Conservation (phyloP, 2,888 invertebrate genomes). For the Neoscelio sp. region DNA sequence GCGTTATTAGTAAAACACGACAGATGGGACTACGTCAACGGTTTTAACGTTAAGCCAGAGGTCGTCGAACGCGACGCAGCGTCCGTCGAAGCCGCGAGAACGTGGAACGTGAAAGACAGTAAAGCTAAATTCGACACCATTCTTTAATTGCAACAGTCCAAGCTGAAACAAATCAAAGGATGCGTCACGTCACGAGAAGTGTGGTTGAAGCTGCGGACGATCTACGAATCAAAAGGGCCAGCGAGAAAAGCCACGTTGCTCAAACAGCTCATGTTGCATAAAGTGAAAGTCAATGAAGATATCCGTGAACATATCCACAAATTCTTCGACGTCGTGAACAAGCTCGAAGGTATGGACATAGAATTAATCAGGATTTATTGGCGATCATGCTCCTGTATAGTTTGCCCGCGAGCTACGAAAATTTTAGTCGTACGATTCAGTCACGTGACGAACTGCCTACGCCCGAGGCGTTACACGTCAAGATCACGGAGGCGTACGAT, state of each 20-base stretch:
- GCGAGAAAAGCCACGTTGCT: conserved; percentile 80
- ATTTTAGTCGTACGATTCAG: conserved; percentile 67
- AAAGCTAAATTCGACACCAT: conserved; percentile 67
- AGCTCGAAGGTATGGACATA: conserved; percentile 74
- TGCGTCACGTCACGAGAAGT: conserved; percentile 74
- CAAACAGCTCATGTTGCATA: conserved; percentile 76
- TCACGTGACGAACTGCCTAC: conserved; percentile 63
- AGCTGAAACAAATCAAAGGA: conserved; percentile 67
- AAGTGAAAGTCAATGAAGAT: conserved; percentile 76
- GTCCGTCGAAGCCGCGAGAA: conserved; percentile 1
- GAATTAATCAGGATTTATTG: conserved; percentile 43
- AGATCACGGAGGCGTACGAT: conserved; percentile 63
- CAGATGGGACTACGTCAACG: background rate
- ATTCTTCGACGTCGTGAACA: conserved; percentile 78
- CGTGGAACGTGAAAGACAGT: conserved; percentile 56
- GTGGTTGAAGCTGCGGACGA: conserved; percentile 78
- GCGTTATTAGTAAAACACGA: background rate
- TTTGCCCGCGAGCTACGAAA: conserved; percentile 58
- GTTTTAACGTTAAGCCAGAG: conserved; percentile 22
- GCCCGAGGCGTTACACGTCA: conserved; percentile 60
- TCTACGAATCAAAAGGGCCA: conserved; percentile 79
- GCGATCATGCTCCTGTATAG: conserved; percentile 55
- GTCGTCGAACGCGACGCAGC: conserved; percentile 5
- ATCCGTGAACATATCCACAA: conserved; percentile 75
- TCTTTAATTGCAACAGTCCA: conserved; percentile 54